Percentiles rank a stretch among this genome's conserved stretches.
These are phyloP conservation scores for Channa striata DNA, from an alignment of 2,797 vertebrate genomes.

Conservation along the genomic window DNA sequence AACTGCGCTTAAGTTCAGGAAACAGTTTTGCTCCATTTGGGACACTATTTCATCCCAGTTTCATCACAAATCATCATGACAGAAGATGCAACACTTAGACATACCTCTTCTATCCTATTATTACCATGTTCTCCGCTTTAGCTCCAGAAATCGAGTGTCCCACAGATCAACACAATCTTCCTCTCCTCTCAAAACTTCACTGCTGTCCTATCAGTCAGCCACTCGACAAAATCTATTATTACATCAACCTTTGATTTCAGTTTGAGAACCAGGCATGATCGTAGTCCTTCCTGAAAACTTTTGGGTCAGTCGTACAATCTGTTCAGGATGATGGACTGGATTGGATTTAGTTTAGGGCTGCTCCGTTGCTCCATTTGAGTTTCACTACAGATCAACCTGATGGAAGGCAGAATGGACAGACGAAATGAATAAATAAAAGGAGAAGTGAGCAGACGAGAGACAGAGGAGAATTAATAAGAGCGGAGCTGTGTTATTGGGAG, in stretches of 20 bases:
- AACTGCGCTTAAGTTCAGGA: conserved; percentile 42
- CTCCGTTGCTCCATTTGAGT: conserved; percentile 19
- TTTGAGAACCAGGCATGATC: neutral
- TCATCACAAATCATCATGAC: conserved; percentile 62
- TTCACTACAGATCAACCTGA: conserved; percentile 30
- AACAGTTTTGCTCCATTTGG: conserved; percentile 50
- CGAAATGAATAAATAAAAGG: conserved; percentile 48
- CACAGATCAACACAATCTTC: conserved; percentile 4
- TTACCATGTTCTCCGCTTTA: conserved; percentile 5
- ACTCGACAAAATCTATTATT: conserved; percentile 4
- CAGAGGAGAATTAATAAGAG: conserved; percentile 43
- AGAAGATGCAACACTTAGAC: conserved; percentile 41
- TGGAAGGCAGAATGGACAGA: conserved; percentile 35
- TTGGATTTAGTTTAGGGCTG: conserved; percentile 27
- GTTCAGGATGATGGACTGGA: conserved; percentile 1
- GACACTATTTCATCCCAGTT: conserved; percentile 63
- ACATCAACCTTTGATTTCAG: conserved; percentile 13
- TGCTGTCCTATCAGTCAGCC: conserved; percentile 17
- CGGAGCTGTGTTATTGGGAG: conserved; percentile 44
- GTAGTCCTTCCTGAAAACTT: neutral
- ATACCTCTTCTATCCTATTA: conserved; percentile 24
- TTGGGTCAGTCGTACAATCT: neutral
- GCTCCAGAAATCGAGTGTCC: neutral
- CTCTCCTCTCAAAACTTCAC: conserved; percentile 12
- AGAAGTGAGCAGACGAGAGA: conserved; percentile 12